Percentiles rank a stretch among this genome's conserved stretches.
phyloP scores from a whole-genome alignment of 2,797 vertebrate species.

The Coluber constrictor region DNA sequence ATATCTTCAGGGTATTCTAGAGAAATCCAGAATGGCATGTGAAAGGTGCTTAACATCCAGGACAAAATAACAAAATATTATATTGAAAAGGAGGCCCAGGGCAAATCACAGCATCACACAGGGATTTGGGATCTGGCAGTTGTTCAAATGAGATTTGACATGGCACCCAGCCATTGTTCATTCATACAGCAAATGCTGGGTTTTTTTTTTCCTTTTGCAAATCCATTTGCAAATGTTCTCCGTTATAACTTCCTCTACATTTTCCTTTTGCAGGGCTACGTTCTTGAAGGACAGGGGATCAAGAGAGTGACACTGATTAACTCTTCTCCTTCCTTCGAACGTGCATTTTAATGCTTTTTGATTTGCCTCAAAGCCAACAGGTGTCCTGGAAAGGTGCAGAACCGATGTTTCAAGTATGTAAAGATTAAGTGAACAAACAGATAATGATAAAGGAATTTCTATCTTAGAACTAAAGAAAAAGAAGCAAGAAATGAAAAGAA shows the following conservation, averaged over 20 bases:
- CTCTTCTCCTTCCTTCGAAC: background rate
- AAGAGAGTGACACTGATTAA: background rate
- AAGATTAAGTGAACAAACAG: background rate
- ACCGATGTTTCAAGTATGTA: background rate
- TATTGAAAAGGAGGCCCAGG: background rate
- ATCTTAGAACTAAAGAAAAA: background rate
- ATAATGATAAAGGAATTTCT: background rate
- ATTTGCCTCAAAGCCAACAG: background rate
- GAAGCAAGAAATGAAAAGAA: background rate
- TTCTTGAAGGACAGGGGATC: background rate
- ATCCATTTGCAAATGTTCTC: background rate
- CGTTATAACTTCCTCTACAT: background rate
- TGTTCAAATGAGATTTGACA: background rate
- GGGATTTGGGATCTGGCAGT: background rate
- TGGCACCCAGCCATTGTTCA: background rate
- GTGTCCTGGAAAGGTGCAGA: constrained; percentile 48
- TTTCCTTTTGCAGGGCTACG: too few relatives aligned
- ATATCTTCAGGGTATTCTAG: background rate
- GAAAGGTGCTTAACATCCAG: background rate
- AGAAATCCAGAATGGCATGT: background rate
- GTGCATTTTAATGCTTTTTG: background rate
- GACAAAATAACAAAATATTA: background rate
- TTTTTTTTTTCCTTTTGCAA: background rate
- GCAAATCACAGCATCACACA: background rate
- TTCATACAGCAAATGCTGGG: background rate